Evolutionary conservation across 2,888 invertebrate genomes (phyloP).

Genomic region (Diploptera punctata): DNA sequence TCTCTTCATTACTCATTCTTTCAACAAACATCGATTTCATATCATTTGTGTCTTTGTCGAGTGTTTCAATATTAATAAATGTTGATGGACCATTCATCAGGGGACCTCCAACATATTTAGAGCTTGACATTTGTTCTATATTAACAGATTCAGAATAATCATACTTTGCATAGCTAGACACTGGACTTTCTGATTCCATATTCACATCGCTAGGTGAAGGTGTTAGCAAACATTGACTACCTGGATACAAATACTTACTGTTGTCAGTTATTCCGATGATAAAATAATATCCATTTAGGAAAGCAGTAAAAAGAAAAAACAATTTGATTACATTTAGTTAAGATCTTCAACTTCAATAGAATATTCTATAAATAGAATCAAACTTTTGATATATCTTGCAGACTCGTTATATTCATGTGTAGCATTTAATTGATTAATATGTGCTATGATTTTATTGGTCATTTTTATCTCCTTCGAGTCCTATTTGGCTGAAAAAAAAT

Average conservation of each 20-base stretch:
- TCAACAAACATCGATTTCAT: conserved; percentile 14
- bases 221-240: conserved; percentile 51
- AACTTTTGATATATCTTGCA: no score
- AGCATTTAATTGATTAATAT: no score
- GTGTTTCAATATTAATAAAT: conserved; percentile 46
- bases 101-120: not conserved
- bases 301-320: conserved; percentile 49
- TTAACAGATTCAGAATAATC: conserved; percentile 15
- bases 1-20: conserved; percentile 41
- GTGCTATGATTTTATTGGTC: no score
- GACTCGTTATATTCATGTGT: no score
- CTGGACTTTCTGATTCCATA: conserved; percentile 60
- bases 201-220: conserved; percentile 62
- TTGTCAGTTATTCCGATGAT: conserved; percentile 1
- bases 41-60: conserved; percentile 54
- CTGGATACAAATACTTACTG: conserved; percentile 43
- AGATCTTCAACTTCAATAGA: no score
- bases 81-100: conserved; percentile 35
- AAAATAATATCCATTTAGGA: conserved; percentile 41
- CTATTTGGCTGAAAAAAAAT: no score
- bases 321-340: not conserved
- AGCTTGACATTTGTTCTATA: conserved; percentile 1
- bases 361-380: no score
- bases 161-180: conserved; percentile 37
- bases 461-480: no score